Evolutionary conservation across 2,797 vertebrate genomes (phyloP).

Genomic region (Cuniculus paca): DNA sequence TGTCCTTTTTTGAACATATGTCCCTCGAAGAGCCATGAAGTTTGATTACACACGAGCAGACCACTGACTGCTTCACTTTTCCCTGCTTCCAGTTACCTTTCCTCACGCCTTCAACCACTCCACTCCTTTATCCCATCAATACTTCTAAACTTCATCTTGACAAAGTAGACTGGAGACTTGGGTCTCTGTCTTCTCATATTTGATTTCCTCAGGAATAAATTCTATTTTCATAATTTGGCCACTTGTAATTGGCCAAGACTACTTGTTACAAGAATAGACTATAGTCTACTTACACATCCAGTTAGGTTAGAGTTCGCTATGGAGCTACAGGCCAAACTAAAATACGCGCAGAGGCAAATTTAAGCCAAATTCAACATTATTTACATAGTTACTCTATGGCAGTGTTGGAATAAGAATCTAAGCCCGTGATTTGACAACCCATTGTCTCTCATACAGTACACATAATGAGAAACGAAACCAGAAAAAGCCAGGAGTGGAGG

Average conservation of each 20-base stretch:
- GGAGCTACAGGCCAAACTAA: not conserved
- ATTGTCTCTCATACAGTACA: not conserved
- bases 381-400: not conserved
- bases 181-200: not conserved
- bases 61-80: not conserved
- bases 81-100: not conserved
- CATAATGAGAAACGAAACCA: not conserved
- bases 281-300: slow-evolving; percentile 26
- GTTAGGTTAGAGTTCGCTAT: not conserved
- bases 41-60: not conserved
- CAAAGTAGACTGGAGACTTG: not conserved
- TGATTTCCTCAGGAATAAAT: not conserved
- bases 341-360: not conserved
- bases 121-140: not conserved
- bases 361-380: slow-evolving; percentile 16
- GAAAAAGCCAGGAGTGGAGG: not conserved
- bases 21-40: not conserved
- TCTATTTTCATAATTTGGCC: not conserved
- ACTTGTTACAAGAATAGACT: not conserved
- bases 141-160: not conserved
- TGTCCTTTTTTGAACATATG: not conserved
- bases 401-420: slow-evolving; percentile 1
- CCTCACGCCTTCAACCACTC: not conserved
- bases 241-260: not conserved
- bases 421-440: not conserved